Base-by-base conservation (phyloP, 2,797 vertebrate species). In the Morelia viridis region DNA sequence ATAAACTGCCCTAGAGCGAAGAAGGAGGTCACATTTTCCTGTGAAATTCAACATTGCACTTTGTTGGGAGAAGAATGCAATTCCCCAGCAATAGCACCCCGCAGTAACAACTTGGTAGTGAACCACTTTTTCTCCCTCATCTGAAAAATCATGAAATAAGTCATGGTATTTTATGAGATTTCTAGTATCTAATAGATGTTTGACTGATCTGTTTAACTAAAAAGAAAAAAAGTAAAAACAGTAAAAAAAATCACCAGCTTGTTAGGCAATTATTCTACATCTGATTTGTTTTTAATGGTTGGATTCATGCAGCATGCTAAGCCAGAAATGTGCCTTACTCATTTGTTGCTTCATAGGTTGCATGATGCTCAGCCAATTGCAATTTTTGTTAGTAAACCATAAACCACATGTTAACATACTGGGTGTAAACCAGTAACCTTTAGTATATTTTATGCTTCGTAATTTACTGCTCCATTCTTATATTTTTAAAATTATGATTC, bases 21-120 rank as follows among this genome's bases (percentile, higher is more conserved):
- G 65, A 60, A 90, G 17, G 88, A 56, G 80, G 61, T 53, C 60
- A 62, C 60, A 89, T 89, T 89, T 88, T 76, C 91, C 61, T 35
- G 50, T 22, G 41, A 80, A 56, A 92, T 31, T n/a, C 87, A 89
- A 5, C 76, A 80, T 35, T 64, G 61, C 60, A 65, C 17, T 41
- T 60, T 71, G 17, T 64, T 85, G 80, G 61, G 53, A 80, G 84
- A 12, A 89, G 50, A 89, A 92, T 10, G 10, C 61, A 84, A 64
- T 58, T 68, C 24, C 87, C 22, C 31, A 68, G 22, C 35, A 92
- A 85, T 5, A 7, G 11, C 15, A 13, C 41, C n/a, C 35, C 41
- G 28, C 4, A 50, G 26, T 12, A 31, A 68, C 53, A 85, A 71
- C 26, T 60, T 28, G n/a, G 35, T 26, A 60, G 85, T 11, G 53